A percentile compares a stretch with the other conserved stretches of the same genome.
phyloP scores from a whole-genome alignment of 1,140 invertebrate genomes.

The Sinella curviseta region DNA sequence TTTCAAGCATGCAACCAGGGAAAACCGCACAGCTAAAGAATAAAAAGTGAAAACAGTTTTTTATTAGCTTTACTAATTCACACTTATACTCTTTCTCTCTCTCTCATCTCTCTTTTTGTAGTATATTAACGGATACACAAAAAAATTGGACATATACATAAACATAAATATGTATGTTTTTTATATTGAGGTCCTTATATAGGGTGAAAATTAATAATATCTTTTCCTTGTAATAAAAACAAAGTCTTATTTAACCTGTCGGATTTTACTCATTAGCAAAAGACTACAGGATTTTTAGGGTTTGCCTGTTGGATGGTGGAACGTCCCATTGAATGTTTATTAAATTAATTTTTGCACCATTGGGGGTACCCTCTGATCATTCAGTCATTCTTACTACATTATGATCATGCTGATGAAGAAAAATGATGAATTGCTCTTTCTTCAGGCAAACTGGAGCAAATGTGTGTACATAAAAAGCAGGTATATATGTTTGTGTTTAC shows the following conservation, averaged over 20 bases:
- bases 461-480: neutral
- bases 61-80: neutral
- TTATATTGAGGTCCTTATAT: too few species aligned
- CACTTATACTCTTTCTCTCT: neutral
- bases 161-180: too few species aligned
- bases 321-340: constrained; percentile 26
- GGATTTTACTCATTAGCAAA: constrained; percentile 5
- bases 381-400: neutral
- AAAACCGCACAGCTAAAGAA: neutral
- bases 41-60: neutral
- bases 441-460: constrained; percentile 4
- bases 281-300: constrained; percentile 11
- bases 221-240: neutral
- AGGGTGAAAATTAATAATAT: constrained; percentile 6
- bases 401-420: constrained; percentile 17
- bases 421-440: constrained; percentile 25
- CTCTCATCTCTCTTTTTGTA: neutral
- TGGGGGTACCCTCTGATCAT: constrained; percentile 15
- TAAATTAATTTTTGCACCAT: constrained; percentile 26
- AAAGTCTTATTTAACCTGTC: constrained; percentile 6
- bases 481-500: neutral
- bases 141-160: too few species aligned
- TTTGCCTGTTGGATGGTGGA: constrained; percentile 20
- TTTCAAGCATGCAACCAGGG: neutral
- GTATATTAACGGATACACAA: too few species aligned